Evolutionary conservation across 2,113 vertebrate species (phyloP), one percentile per base, ranked within the genome.

Genomic region (Tragelaphus scriptus): DNA sequence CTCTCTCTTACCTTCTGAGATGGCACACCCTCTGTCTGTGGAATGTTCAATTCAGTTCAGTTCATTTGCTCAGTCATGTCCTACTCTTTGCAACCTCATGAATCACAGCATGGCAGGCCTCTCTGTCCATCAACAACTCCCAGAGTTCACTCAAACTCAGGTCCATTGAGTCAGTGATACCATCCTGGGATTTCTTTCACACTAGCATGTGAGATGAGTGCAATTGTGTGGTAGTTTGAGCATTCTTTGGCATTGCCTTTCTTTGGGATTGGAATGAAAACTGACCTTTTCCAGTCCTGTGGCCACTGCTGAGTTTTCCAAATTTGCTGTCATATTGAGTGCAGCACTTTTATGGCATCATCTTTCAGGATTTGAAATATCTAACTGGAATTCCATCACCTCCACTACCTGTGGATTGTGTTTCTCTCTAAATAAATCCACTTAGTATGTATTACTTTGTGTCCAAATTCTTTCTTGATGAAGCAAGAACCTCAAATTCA

Each of bases 21-120:
- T 26, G 40, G 23, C 12, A 0, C 71, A 26, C 11, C 36, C 23
- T 26, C 40, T 75, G 71, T 44, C 71, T 44, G 12, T 77, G 71
- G 40, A 44, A 40, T 44, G 71, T 14, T 63, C 58, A 13, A 10
- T 5, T 59, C 28, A 61, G 59, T 61, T 61, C 26, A 30, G 12
- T 61, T 30, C 59, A 14, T 26, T 61, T 12, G 0, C 5, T 61
- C 59, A 61, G 59, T 61, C 0, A 0, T 30, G 59, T 30, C 59
- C 1, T 0, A 61, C 59, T 59, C 10, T 30, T 30, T 61, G 13
- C 0, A 0, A 61, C 1, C 1, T 28, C 59, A 61, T 6, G 28
- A 30, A 30, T 30, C 28, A 0, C 2, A 61, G 59, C 59, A 30
- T 1, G 0, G 1, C 26, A 61, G 13, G 28, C 61, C 13, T 63